Percentiles rank a stretch among this genome's conserved stretches.
These are phyloP conservation scores for Nysson spinosus DNA, from an alignment of 2,888 invertebrate species.

Conservation along the genomic window DNA sequence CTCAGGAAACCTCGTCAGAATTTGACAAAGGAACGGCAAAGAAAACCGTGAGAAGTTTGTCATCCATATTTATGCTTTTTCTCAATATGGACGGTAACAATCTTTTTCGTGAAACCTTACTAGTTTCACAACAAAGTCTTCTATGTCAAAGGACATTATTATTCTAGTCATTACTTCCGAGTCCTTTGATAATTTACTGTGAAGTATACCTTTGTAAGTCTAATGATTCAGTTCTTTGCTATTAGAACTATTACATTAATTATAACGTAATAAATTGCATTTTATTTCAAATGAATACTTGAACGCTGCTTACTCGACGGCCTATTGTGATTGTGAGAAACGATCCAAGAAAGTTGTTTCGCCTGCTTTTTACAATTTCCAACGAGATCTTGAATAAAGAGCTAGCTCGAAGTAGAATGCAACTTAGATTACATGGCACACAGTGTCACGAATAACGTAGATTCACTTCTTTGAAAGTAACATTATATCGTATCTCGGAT, in stretches of 20 bases:
- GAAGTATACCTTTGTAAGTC: too few species aligned
- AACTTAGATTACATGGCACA: slow-evolving; percentile 10
- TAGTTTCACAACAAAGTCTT: slow-evolving; percentile 9
- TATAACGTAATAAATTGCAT: slow-evolving; percentile 8
- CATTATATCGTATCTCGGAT: slow-evolving; percentile 35
- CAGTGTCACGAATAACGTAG: slow-evolving; percentile 13
- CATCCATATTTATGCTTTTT: slow-evolving; percentile 40
- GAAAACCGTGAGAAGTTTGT: slow-evolving; percentile 27
- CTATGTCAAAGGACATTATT: slow-evolving; percentile 4
- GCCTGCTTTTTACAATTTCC: slow-evolving; percentile 3
- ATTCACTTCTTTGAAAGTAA: slow-evolving; percentile 22
- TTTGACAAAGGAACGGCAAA: slow-evolving; percentile 13
- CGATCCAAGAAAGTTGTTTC: not conserved
- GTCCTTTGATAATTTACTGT: too few species aligned
- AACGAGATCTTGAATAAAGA: not conserved
- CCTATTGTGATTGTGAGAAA: not conserved
- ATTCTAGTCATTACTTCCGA: too few species aligned
- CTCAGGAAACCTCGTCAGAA: slow-evolving; percentile 8
- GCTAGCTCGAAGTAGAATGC: not conserved
- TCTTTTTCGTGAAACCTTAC: slow-evolving; percentile 33
- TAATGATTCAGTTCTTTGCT: too few species aligned
- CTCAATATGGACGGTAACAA: slow-evolving; percentile 21
- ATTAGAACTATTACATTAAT: slow-evolving; percentile 27
- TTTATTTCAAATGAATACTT: too few species aligned
- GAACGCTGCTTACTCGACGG: too few species aligned